These are phyloP conservation scores for honey bee (Apis mellifera) DNA, from an alignment of 1,140 invertebrate species.

Conservation along the genomic window Amel_HAv3.1 CM009945.2:2162501-2163000, in stretches of 20 bases:
- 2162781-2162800: conserved; percentile 53
- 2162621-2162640: too few species aligned
- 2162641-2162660: too few species aligned
- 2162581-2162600: too few species aligned
- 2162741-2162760: neutral
- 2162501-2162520: too few species aligned
- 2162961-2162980: conserved; percentile 41
- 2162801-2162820: conserved; percentile 70
- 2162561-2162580: too few species aligned
- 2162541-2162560: too few species aligned
- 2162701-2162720: neutral
- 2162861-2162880: conserved; percentile 71
- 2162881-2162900: conserved; percentile 75
- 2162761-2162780: conserved; percentile 35
- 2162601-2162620: too few species aligned
- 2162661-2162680: too few species aligned
- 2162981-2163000: conserved; percentile 1
- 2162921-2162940: conserved; percentile 50
- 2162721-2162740: too few species aligned
- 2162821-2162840: conserved; percentile 63
- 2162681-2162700: too few species aligned
- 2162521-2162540: neutral
- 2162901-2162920: conserved; percentile 58
- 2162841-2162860: conserved; percentile 72
- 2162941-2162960: conserved; percentile 49